A percentile compares a stretch with the other conserved stretches of the same genome.
These are phyloP conservation scores for Sylvia atricapilla DNA, from an alignment of 2,113 vertebrate genomes.

Conservation along the genomic window DNA sequence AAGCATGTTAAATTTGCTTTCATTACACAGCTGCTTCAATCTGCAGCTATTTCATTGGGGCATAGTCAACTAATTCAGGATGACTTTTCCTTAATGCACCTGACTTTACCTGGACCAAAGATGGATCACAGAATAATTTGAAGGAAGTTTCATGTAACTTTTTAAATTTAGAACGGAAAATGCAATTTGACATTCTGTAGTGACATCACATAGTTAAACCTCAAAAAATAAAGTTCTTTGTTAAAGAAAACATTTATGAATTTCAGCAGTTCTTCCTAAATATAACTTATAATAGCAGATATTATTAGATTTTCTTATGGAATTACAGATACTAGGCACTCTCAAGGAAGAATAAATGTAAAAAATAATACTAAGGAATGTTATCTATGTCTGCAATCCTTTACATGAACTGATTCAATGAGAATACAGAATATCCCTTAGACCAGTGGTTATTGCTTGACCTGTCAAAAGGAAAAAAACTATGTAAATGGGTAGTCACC, in stretches of 20 bases:
- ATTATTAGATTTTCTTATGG: neutral
- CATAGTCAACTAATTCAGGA: neutral
- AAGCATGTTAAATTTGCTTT: neutral
- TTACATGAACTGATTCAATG: neutral
- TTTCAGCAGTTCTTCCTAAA: neutral
- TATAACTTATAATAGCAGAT: neutral
- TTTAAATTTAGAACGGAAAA: neutral
- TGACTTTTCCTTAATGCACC: neutral
- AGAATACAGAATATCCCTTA: neutral
- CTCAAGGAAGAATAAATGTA: neutral
- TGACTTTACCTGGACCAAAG: neutral
- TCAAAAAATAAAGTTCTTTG: neutral
- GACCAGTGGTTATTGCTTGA: neutral
- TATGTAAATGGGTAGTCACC: neutral
- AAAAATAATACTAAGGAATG: neutral
- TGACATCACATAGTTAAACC: neutral
- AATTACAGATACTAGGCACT: neutral
- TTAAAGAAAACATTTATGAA: neutral
- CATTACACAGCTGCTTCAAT: neutral
- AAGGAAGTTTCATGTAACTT: neutral
- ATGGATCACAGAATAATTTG: neutral
- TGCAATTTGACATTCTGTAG: neutral
- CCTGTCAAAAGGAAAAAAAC: neutral
- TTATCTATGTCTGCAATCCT: neutral
- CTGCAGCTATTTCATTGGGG: neutral